Conservation (phyloP, 1,140 invertebrate genomes). For the Brachionus manjavacas region DNA sequence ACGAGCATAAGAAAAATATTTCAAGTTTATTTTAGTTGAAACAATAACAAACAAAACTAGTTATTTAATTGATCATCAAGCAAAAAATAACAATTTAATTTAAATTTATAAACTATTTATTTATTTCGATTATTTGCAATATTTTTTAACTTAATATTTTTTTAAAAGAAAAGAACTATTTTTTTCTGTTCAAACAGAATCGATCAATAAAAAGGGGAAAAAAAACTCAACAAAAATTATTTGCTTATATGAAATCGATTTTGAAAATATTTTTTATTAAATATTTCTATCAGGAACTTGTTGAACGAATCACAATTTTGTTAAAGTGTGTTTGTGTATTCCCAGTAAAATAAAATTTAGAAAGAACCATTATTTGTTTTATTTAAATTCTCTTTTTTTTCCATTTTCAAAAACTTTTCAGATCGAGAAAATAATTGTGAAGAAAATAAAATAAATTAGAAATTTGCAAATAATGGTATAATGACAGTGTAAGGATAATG, state of each 20-base stretch:
- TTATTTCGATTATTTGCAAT: conserved; percentile 8
- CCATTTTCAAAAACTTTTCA: too few relatives aligned
- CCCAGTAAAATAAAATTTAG: neutral
- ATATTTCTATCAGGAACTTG: neutral
- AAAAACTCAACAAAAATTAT: neutral
- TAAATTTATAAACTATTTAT: conserved; percentile 37
- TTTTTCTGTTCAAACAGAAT: conserved; percentile 16
- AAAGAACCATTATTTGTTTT: neutral
- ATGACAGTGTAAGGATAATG: too few relatives aligned
- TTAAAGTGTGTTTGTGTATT: too few relatives aligned
- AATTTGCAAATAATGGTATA: too few relatives aligned
- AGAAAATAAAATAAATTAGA: too few relatives aligned
- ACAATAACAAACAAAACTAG: conserved; percentile 4
- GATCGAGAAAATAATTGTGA: too few relatives aligned
- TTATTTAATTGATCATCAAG: conserved; percentile 12
- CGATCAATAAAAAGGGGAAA: neutral
- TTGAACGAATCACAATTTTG: conserved; percentile 12
- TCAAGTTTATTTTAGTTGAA: conserved; percentile 22
- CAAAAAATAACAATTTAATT: conserved; percentile 21
- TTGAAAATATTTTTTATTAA: conserved; percentile 36
- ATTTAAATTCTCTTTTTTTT: neutral
- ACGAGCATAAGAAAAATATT: conserved; percentile 3
- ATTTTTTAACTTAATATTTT: neutral
- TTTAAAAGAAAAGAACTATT: neutral
- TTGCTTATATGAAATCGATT: conserved; percentile 14